These are phyloP conservation scores for Standfussiana lucernea DNA, from an alignment of 2,888 invertebrate species.

Conservation along the genomic window DNA sequence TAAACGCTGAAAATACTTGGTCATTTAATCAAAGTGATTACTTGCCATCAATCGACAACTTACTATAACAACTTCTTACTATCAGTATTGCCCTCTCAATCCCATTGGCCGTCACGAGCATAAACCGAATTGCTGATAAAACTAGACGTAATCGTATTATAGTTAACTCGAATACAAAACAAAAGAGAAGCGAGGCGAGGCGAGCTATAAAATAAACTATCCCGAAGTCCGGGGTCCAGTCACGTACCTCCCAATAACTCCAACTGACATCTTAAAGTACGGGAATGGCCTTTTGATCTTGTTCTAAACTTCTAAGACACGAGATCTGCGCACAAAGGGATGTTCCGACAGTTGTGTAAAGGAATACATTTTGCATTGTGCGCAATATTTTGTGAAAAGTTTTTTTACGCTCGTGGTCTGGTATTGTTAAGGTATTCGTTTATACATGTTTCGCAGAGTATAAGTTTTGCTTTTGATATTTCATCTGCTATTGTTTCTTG, in stretches of 20 bases:
- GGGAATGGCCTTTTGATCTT: conserved; percentile 86
- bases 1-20: background rate
- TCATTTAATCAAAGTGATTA: background rate
- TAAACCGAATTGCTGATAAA: conserved; percentile 60
- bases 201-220: conserved; percentile 75
- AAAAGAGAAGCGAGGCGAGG: conserved; percentile 62
- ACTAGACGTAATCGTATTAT: conserved; percentile 61
- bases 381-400: conserved; percentile 51
- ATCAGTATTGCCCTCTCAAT: background rate
- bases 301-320: conserved; percentile 71
- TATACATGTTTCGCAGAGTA: no score
- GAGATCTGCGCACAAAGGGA: conserved; percentile 65
- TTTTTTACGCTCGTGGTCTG: background rate
- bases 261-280: conserved; percentile 83
- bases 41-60: background rate
- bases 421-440: no score
- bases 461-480: no score
- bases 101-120: conserved; percentile 21
- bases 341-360: conserved; percentile 48
- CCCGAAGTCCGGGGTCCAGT: conserved; percentile 76
- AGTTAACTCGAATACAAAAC: conserved; percentile 59
- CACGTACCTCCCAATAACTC: conserved; percentile 85
- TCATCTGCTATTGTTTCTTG: no score
- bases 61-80: background rate
- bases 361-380: conserved; percentile 49